Base-by-base conservation (phyloP, 2,113 vertebrate genomes). In the Corydoras maculifer region DNA sequence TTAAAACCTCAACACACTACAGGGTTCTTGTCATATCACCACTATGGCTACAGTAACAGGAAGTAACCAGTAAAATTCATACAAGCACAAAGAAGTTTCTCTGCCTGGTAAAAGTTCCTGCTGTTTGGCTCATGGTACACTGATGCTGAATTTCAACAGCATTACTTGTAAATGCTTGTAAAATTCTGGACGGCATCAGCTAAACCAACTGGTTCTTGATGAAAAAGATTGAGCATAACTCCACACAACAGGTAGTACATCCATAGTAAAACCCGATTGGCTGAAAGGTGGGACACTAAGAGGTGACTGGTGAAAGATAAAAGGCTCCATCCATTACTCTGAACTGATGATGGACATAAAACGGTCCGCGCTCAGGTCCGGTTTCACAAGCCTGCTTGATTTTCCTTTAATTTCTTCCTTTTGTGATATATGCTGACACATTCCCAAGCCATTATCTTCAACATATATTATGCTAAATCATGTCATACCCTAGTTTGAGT, bases 381-480 rank as follows among this genome's bases (percentile, higher is more conserved):
- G 11, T 55, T 32, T 32, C 65, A 32, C 53, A n/a, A 35, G 6
- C 50, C 51, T 53, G 53, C 53, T 32, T 31, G 32, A 18, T 43
- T 30, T 18, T 8, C n/a, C 13, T n/a, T 57, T 53, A 18, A n/a
- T 30, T 59, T 65, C 4, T 25, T 14, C 8, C 30, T 30, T 9
- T 49, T 43, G 43, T 60, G 57, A 43, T 61, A 10, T 61, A 67
- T 61, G 57, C 49, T 43, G 50, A 62, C 48, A 30, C 25, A 43
- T 9, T 9, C 2, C 55, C 48, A 18, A 29, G 54, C 71, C 31
- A 66, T 53, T 68, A 62, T 14, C 72, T 32, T 25, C n/a, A 18
- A 55, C 30, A 68, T 48, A 62, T 43, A 30, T 62, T 62, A 62
- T 3, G 14, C 58, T 68, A 57, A 68, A 55, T 68, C 50, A 55